Base-by-base conservation (phyloP, 2,888 invertebrate genomes). In the Mesochorus sp. region DNA sequence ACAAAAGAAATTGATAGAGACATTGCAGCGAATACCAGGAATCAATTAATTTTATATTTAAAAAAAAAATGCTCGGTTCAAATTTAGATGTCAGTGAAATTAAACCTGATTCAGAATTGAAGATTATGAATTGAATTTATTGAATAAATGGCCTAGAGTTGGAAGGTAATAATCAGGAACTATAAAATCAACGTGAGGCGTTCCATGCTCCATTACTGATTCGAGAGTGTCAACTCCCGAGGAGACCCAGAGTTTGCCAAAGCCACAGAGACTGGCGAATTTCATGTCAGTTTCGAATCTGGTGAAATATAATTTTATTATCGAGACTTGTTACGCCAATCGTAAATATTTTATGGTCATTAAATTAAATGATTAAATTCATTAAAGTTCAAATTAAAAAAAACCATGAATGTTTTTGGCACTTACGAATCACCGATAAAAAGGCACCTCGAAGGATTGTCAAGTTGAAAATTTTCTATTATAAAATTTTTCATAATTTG, bases 401-500 rank as follows among this genome's bases (percentile, higher is more conserved):
- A n/a, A 12, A 14, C 4, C 12, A 47, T 12, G 8, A 17, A 17
- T 34, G 10, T 10, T 53, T 26, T 17, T 0, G 4, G 26, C 61
- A 85, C 87, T 87, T 72, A 90, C 90, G 87, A 84, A 51, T 90
- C 90, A 21, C 90, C 90, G 55, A 90, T 81, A 42, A 90, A 88
- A 3, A 90, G 67, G 57, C 88, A 88, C 72, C 87, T 84, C 17
- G 70, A 61, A 0, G 88, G 86, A 47, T 87, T 59, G 0, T 57
- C 64, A 8, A 90, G 79, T 1, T 83, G 59, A 57, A 85, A 91
- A 0, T 80, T 83, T 1, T 88, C 79, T 0, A 87, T 80, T 10
- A 92, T 55, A 0, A 90, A 85, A 51, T 89, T 85, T 51, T 87
- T 88, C 49, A 92, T 78, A 12, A 85, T 85, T 37, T 84, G 76